Conservation (phyloP, 1,140 invertebrate genomes). For the Bombyx mandarina region DNA sequence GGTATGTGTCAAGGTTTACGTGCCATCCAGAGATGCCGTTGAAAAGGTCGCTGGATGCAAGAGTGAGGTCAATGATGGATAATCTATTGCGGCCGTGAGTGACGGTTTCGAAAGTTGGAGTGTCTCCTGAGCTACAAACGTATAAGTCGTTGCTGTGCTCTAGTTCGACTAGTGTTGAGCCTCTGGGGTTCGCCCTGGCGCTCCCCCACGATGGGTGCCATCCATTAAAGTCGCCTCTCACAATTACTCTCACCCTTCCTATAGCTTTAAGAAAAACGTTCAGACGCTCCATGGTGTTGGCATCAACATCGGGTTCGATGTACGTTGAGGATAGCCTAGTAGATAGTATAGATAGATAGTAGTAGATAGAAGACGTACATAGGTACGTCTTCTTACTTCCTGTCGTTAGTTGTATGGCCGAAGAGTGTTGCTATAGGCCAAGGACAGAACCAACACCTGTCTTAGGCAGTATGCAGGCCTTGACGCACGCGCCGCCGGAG, state of each 20-base stretch:
- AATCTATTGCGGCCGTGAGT: not conserved
- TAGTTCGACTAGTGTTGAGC: not conserved
- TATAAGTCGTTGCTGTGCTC: constrained; percentile 1
- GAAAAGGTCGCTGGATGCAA: not conserved
- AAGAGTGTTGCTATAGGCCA: constrained; percentile 7
- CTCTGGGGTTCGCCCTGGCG: not conserved
- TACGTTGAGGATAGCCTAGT: not conserved
- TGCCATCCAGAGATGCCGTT: constrained; percentile 9
- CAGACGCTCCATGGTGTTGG: not conserved
- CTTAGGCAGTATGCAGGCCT: constrained; percentile 7
- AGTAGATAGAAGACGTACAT: not conserved
- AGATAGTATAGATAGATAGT: too few relatives aligned
- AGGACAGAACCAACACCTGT: too few relatives aligned
- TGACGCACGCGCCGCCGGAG: not conserved
- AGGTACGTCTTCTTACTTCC: constrained; percentile 2
- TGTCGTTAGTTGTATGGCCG: constrained; percentile 2
- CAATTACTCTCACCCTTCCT: not conserved
- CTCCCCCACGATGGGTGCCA: constrained; percentile 1
- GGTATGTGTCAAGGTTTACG: constrained; percentile 9
- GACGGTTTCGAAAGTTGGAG: constrained; percentile 10
- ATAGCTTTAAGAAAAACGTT: not conserved
- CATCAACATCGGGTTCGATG: not conserved
- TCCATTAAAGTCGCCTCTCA: constrained; percentile 1
- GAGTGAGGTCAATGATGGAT: constrained; percentile 15
- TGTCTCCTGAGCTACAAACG: constrained; percentile 4